A percentile compares a stretch with the other conserved stretches of the same genome.
Evolutionary conservation across 2,113 vertebrate genomes (phyloP).

Genomic region (Lontra canadensis): DNA sequence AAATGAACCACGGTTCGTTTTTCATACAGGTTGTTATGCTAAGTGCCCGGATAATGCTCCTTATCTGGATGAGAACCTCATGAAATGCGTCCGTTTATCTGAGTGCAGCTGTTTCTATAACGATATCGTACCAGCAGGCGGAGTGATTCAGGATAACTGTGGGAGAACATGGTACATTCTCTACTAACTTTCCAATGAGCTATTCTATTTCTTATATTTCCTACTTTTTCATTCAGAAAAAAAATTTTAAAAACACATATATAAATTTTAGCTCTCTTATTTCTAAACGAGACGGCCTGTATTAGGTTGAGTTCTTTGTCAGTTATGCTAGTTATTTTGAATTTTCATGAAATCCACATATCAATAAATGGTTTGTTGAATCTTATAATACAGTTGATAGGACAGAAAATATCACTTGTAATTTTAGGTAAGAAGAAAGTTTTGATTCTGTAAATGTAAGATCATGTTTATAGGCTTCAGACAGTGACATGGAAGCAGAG

Average conservation of each 20-base stretch:
- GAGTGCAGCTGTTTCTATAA: slow-evolving; percentile 88
- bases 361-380: neutral
- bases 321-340: neutral
- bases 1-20: neutral
- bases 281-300: neutral
- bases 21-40: slow-evolving; percentile 89
- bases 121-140: slow-evolving; percentile 77
- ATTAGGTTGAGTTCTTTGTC: neutral
- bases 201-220: neutral
- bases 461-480: neutral
- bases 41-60: slow-evolving; percentile 85
- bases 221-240: neutral
- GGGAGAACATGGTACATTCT: slow-evolving; percentile 74
- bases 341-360: neutral
- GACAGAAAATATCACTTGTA: neutral
- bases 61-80: slow-evolving; percentile 88
- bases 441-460: neutral
- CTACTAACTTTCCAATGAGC: neutral
- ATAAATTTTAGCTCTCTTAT: neutral
- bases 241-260: neutral
- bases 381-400: neutral
- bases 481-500: neutral
- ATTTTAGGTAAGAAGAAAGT: neutral
- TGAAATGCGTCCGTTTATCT: slow-evolving; percentile 83
- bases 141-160: slow-evolving; percentile 73